A percentile compares a stretch with the other conserved stretches of the same genome.
Evolutionary conservation across 2,797 vertebrate species (phyloP).

Genomic region (Apodemus agrarius): DNA sequence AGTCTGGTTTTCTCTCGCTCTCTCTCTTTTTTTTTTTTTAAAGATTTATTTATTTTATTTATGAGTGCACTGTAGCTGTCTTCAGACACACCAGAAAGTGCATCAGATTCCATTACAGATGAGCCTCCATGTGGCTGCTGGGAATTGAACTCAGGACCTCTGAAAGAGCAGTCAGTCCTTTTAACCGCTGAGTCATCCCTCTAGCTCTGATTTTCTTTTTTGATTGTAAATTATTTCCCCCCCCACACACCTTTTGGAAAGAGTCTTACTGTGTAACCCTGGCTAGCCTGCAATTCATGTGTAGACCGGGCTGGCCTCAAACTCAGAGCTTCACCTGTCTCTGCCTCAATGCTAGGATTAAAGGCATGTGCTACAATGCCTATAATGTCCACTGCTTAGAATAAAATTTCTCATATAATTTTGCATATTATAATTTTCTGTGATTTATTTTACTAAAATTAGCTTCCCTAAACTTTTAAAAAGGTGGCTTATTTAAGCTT

Average conservation of each 20-base stretch:
- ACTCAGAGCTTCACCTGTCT: not conserved
- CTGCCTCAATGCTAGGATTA: not conserved
- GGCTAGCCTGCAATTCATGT: not conserved
- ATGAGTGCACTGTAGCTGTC: not conserved
- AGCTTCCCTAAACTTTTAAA: constrained; percentile 15
- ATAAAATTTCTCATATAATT: constrained; percentile 9
- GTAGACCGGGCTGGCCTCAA: not conserved
- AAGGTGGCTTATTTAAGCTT: not conserved
- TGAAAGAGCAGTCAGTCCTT: not conserved
- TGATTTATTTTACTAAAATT: constrained; percentile 37
- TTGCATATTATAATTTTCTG: not conserved
- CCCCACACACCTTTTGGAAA: not conserved
- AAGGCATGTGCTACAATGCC: not conserved
- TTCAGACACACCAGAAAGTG: not conserved
- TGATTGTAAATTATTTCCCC: not conserved
- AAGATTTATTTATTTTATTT: not conserved
- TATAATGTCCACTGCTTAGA: not conserved
- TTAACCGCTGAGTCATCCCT: not conserved
- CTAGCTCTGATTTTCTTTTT: not conserved
- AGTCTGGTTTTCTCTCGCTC: not conserved
- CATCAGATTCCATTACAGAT: not conserved
- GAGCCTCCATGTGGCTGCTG: not conserved
- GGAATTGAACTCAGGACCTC: not conserved
- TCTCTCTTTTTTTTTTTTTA: not conserved
- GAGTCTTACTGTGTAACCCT: not conserved